phyloP scores from a whole-genome alignment of 2,797 vertebrate species.

The Buphagus erythrorhynchus region DNA sequence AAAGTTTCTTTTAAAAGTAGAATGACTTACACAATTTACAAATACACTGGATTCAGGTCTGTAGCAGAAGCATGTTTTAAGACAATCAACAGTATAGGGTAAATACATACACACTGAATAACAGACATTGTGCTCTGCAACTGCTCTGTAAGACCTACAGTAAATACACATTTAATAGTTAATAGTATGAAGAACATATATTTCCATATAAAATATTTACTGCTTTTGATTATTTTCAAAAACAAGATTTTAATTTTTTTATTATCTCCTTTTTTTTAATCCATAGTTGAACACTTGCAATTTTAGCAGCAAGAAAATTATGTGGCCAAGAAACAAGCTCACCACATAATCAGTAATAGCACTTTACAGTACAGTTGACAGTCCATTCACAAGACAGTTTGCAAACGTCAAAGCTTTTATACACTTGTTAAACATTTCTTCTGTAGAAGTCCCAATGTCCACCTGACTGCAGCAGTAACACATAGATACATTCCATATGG shows the following conservation, averaged over 20 bases:
- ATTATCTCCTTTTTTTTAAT: constrained; percentile 67
- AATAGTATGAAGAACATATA: constrained; percentile 77
- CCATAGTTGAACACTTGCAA: constrained; percentile 74
- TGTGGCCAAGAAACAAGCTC: constrained; percentile 78
- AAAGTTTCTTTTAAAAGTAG: constrained; percentile 76
- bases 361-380: constrained; percentile 85
- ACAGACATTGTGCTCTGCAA: constrained; percentile 85
- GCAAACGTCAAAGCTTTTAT: constrained; percentile 80
- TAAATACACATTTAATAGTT: constrained; percentile 76
- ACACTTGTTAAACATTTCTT: constrained; percentile 74
- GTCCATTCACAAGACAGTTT: constrained; percentile 82
- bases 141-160: constrained; percentile 76
- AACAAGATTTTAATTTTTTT: constrained; percentile 54
- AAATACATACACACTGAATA: constrained; percentile 78
- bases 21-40: constrained; percentile 75
- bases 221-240: constrained; percentile 75
- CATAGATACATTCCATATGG: constrained; percentile 68
- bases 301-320: constrained; percentile 84
- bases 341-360: constrained; percentile 83
- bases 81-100: constrained; percentile 77
- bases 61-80: constrained; percentile 68
- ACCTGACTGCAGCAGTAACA: constrained; percentile 53
- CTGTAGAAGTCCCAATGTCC: constrained; percentile 56
- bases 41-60: constrained; percentile 70
- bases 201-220: constrained; percentile 87